Base-by-base conservation (phyloP, 2,797 vertebrate genomes). In the Parauchenoglanis ngamensis region DNA sequence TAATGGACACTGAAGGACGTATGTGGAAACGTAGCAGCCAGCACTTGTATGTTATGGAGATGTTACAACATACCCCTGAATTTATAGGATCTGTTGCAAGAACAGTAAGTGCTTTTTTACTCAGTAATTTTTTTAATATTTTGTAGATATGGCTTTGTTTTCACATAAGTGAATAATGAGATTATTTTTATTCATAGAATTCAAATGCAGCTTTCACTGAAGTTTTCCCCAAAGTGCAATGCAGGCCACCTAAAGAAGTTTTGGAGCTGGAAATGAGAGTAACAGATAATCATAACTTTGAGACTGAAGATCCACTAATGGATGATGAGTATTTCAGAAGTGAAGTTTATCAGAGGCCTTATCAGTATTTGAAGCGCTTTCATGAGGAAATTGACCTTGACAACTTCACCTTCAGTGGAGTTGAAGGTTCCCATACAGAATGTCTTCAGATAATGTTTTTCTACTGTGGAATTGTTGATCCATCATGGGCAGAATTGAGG, bases 401-500 rank as follows among this genome's bases (percentile, higher is more conserved):
- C 90, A 28, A 0, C 0, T 99, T 98, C 91, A 19, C 3, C 7
- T 99, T 97, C 17, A 44, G 87, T 0, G 87, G 28, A 1, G 92
- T 96, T 85, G 96, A 98, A 84, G 98, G 97, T 56, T 95, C 93
- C 70, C 96, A 96, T 0, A 92, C 90, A 0, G 95, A 97, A 84
- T 99, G 98, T 70, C 94, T 99, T 31, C 97, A 99, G 93, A 93
- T 96, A 84, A 91, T 99, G 89, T 96, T 99, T 28, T 83, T 98
- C 68, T 95, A 96, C 92, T 99, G 98, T 0, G 98, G 98, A 5
- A 89, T 99, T 1, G 0, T 92, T 1, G 94, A 98, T 86, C 98
- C 98, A 1, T 98, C 98, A 44, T 99, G 98, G 98, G 93, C 97
- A 70, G 98, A 99, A 88, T 93, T 99, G 54, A 94, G 94, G 40